Conservation (phyloP, 2,113 vertebrate genomes). For the Centropus unirufus region DNA sequence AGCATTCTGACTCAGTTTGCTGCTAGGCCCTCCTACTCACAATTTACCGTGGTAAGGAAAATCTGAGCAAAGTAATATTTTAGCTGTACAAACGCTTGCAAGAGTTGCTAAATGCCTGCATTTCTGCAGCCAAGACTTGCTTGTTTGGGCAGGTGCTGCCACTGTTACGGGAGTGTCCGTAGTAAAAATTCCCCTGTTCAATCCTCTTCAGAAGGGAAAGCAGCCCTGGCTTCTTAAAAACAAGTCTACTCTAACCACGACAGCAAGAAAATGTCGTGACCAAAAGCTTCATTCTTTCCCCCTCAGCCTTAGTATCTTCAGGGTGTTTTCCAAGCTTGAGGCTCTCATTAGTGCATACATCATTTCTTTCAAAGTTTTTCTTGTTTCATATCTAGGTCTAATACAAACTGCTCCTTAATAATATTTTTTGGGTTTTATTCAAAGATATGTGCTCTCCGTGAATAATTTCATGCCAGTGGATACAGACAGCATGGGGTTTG, state of each 20-base stretch:
- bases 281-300: background rate
- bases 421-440: background rate
- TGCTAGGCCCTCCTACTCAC: background rate
- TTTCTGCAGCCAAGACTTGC: constrained; percentile 6
- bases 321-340: background rate
- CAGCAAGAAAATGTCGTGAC: background rate
- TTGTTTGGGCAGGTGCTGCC: constrained; percentile 55
- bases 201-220: constrained; percentile 28
- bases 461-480: background rate
- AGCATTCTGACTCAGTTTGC: background rate
- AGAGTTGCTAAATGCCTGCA: background rate
- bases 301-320: background rate
- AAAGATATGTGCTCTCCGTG: background rate
- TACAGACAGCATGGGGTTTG: background rate
- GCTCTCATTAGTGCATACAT: background rate
- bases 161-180: background rate
- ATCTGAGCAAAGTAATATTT: background rate
- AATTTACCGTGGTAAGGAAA: constrained; percentile 27
- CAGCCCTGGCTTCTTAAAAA: constrained; percentile 12
- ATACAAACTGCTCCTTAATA: background rate
- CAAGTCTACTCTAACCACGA: constrained; percentile 16
- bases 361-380: background rate
- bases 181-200: background rate
- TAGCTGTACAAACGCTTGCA: constrained; percentile 41
- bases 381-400: background rate